phyloP scores from a whole-genome alignment of 2,797 vertebrate genomes.

The Acipenser oxyrinchus region DNA sequence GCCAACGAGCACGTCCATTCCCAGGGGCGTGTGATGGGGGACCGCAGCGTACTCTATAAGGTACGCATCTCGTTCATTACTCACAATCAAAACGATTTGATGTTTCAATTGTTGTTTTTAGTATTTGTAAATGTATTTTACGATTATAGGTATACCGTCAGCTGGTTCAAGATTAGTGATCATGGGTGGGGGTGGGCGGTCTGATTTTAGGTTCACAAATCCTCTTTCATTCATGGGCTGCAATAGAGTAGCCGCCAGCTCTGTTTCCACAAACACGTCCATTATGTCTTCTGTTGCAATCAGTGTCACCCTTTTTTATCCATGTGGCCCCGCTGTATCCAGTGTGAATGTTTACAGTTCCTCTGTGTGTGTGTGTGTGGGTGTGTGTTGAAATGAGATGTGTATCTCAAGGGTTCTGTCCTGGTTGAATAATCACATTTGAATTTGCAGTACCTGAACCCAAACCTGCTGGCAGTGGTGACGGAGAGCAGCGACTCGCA shows the following conservation, averaged over 20 bases:
- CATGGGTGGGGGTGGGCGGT: not conserved
- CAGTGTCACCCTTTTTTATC: slow-evolving; percentile 45
- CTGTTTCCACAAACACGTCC: no score
- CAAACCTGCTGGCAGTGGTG: slow-evolving; percentile 88
- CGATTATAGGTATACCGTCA: no score
- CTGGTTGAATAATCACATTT: no score
- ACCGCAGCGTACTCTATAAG: slow-evolving; percentile 97
- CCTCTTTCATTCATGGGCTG: no score
- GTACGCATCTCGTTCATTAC: slow-evolving; percentile 38
- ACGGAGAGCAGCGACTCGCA: slow-evolving; percentile 84
- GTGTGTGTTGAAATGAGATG: not conserved
- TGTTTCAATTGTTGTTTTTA: no score
- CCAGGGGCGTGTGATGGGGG: slow-evolving; percentile 95
- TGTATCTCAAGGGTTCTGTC: not conserved
- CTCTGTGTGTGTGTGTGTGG: slow-evolving; percentile 51
- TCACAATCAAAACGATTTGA: no score
- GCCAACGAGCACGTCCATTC: slow-evolving; percentile 92
- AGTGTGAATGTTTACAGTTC: not conserved
- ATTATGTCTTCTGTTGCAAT: no score
- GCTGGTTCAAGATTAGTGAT: no score
- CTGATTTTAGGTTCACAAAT: no score
- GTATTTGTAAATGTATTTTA: no score
- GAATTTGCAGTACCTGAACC: slow-evolving; percentile 79
- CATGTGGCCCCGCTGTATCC: slow-evolving; percentile 61
- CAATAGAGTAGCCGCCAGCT: not conserved